Conservation (phyloP, 2,888 invertebrate genomes). For the Hemaris fuciformis region DNA sequence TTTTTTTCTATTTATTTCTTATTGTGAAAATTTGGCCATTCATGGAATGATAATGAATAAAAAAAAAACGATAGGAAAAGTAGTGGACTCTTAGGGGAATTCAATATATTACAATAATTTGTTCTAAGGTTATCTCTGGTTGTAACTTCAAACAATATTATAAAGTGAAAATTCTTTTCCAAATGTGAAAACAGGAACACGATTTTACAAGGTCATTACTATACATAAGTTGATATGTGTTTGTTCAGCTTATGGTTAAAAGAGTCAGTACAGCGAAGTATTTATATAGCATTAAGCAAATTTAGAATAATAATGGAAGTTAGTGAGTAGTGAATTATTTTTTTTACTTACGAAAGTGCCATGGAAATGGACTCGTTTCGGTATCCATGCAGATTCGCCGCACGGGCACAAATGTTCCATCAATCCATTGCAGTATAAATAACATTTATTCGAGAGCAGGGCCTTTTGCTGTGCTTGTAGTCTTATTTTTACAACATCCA, state of each 20-base stretch:
- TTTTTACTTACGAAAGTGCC: slow-evolving; percentile 85
- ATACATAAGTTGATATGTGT: neutral
- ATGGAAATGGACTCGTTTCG: slow-evolving; percentile 86
- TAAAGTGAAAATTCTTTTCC: neutral
- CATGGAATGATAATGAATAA: no score
- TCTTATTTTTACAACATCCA: slow-evolving; percentile 99
- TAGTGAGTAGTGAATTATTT: neutral
- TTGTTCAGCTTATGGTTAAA: neutral
- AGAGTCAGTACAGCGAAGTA: no score
- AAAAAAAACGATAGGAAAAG: no score
- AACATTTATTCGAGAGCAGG: slow-evolving; percentile 91
- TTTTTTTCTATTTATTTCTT: no score
- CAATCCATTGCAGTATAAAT: slow-evolving; percentile 97
- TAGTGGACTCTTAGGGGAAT: no score
- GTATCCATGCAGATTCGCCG: slow-evolving; percentile 84
- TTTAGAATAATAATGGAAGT: no score
- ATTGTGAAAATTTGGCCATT: no score
- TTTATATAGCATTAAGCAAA: no score
- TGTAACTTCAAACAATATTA: no score
- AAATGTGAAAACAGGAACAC: neutral
- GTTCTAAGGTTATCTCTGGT: no score
- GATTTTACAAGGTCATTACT: neutral
- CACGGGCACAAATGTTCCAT: slow-evolving; percentile 99
- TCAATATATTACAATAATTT: no score
- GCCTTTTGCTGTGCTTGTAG: slow-evolving; percentile 96